A percentile compares a stretch with the other conserved stretches of the same genome.
These are phyloP conservation scores for Aulostomus chinensis DNA, from an alignment of 2,797 vertebrate species.

Conservation along the genomic window DNA sequence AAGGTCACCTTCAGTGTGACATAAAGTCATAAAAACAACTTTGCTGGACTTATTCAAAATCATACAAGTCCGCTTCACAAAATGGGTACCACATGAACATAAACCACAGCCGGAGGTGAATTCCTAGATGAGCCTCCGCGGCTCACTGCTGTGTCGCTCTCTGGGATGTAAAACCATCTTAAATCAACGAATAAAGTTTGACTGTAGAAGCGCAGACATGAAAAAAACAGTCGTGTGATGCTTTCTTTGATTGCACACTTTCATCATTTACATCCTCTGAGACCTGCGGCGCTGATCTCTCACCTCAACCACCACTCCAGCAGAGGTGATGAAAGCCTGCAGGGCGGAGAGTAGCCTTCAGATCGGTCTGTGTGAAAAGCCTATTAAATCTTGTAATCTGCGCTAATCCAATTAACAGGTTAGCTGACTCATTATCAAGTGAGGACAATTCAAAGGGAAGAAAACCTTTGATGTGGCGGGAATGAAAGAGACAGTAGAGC, in stretches of 20 bases:
- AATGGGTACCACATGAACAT: no score
- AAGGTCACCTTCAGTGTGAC: no score
- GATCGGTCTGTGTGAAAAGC: slow-evolving; percentile 59
- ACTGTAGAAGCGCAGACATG: no score
- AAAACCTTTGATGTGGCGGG: slow-evolving; percentile 46
- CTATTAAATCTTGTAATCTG: slow-evolving; percentile 72
- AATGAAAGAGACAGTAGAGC: slow-evolving; percentile 21
- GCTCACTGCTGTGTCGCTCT: no score
- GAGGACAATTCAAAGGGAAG: slow-evolving; percentile 11
- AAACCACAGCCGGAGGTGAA: no score
- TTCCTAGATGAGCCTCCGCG: no score
- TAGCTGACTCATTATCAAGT: slow-evolving; percentile 62
- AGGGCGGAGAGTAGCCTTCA: slow-evolving; percentile 45
- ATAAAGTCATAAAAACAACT: no score
- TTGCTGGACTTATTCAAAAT: no score
- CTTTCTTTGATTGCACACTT: slow-evolving; percentile 14
- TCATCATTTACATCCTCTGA: slow-evolving; percentile 27
- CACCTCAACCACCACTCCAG: slow-evolving; percentile 51
- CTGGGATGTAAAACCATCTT: neutral
- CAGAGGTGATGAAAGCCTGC: slow-evolving; percentile 70
- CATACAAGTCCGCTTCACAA: no score
- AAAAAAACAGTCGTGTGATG: neutral
- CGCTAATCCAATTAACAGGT: slow-evolving; percentile 79
- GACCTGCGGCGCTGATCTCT: slow-evolving; percentile 28
- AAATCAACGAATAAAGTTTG: no score